Percentiles rank a stretch among this genome's conserved stretches.
These are phyloP conservation scores for Polyommatus icarus DNA, from an alignment of 2,888 invertebrate genomes.

Conservation along the genomic window DNA sequence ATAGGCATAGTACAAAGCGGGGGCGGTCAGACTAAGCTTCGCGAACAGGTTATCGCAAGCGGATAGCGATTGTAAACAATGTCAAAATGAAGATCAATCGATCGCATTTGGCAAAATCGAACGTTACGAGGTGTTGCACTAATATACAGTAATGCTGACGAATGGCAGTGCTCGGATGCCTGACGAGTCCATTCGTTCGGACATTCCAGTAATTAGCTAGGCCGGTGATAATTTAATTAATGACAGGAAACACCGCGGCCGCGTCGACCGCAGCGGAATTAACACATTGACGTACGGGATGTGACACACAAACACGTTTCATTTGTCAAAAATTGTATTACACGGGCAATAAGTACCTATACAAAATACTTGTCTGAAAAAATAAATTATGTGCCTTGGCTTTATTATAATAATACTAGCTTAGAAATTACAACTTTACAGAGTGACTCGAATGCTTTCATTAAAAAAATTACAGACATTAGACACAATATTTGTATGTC, in stretches of 20 bases:
- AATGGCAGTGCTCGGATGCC: not conserved
- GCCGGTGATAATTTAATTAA: conserved; percentile 23
- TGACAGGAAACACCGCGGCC: conserved; percentile 5
- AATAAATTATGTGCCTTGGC: no score
- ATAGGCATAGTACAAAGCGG: no score
- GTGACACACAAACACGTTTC: not conserved
- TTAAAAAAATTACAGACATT: no score
- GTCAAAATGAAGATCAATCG: not conserved
- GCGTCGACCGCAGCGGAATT: conserved; percentile 2
- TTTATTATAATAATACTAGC: no score
- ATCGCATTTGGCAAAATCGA: not conserved
- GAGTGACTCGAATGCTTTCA: no score
- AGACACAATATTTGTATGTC: no score
- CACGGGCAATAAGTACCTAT: no score
- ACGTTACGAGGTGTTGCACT: not conserved
- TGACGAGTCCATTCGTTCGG: conserved; percentile 21
- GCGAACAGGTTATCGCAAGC: not conserved
- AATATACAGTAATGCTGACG: conserved; percentile 7
- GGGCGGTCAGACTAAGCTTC: no score
- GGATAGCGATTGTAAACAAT: not conserved
- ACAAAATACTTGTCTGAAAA: no score
- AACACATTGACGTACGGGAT: not conserved
- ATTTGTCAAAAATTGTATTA: not conserved
- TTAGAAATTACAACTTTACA: no score
- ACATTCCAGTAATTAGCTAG: conserved; percentile 21